Conservation (phyloP, 1,140 invertebrate genomes). For the Kradibia gibbosae region DNA sequence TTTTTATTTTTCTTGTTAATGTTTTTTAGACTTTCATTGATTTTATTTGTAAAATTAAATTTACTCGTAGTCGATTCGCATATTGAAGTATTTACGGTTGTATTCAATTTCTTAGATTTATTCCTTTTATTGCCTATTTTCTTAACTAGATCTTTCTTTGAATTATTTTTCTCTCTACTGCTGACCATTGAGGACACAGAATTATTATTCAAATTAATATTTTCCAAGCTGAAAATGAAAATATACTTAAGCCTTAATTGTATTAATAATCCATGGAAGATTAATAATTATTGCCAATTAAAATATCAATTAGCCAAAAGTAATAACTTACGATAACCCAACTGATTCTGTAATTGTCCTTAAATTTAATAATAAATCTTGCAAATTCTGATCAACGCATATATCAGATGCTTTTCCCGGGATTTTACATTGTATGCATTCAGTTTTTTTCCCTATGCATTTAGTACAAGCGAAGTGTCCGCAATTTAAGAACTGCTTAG, state of each 20-base stretch:
- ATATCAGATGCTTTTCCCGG: conserved; percentile 58
- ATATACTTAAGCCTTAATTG: not conserved
- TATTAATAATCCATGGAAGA: not conserved
- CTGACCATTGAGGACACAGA: not conserved
- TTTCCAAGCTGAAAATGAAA: not conserved
- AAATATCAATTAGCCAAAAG: conserved; percentile 9
- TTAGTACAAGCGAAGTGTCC: conserved; percentile 61
- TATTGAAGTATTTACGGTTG: conserved; percentile 32
- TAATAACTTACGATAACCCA: conserved; percentile 54
- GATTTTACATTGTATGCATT: conserved; percentile 58
- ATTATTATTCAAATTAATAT: conserved; percentile 9
- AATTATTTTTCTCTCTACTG: not conserved
- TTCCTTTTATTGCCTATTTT: conserved; percentile 4
- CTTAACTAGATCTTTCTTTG: conserved; percentile 12
- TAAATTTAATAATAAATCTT: conserved; percentile 55
- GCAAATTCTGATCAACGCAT: conserved; percentile 54
- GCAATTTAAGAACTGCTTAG: conserved; percentile 59
- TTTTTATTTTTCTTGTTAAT: conserved; percentile 73
- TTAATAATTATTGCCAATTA: not conserved
- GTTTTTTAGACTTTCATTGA: conserved; percentile 54
- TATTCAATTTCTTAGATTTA: conserved; percentile 14
- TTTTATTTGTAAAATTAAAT: conserved; percentile 14
- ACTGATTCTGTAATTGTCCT: conserved; percentile 56
- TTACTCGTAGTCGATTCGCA: conserved; percentile 33
- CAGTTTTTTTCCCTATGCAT: conserved; percentile 52